Base-by-base conservation (phyloP, 2,888 invertebrate species). In the Furcula furcula region DNA sequence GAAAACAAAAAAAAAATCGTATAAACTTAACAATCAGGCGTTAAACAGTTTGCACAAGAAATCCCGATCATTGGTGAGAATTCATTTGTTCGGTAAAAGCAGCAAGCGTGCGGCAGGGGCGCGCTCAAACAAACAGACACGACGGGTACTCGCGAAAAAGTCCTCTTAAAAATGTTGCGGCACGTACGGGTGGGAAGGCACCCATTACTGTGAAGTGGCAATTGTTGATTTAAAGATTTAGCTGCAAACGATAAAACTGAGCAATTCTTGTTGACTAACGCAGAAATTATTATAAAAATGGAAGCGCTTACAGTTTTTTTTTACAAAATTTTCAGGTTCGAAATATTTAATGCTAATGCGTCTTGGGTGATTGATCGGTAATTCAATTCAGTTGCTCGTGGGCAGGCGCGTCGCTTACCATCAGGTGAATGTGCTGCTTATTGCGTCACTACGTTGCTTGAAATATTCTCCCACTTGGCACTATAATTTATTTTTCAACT, bases 151-250 rank as follows among this genome's bases (percentile, higher is more conserved):
- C 73, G 86, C 86, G 87, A 87, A 88, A 88, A 88, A 88, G 87
- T 87, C 88, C 84, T 77, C 83, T 87, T 83, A 88, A 87, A 88
- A 88, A 87, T 88, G 87, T 82, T 81, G 77, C 76, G 87, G 86
- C 87, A 87, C 87, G 87, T 87, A 83, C 88, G 76, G 53, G 69
- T 63, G 69, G 69, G 65, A 77, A 79, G 78, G 76, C 80, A 76
- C 80, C 89, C 89, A 89, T 89, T 89, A 89, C 80, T 71, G 78
- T 61, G 77, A 77, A 88, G 88, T 84, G 84, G 74, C 72, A 63
- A 68, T 63, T 89, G 89, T 89, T 89, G 80, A 79, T 82, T 80
- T 72, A 85, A 76, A 86, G 87, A 85, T 87, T 87, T 84, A 69
- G 70, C 76, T 60, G 65, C 68, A 65, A 76, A 72, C 69, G 69